Percentiles rank a stretch among this genome's conserved stretches.
These are phyloP conservation scores for Jaculus jaculus DNA, from an alignment of 2,113 vertebrate species.

Conservation along the genomic window DNA sequence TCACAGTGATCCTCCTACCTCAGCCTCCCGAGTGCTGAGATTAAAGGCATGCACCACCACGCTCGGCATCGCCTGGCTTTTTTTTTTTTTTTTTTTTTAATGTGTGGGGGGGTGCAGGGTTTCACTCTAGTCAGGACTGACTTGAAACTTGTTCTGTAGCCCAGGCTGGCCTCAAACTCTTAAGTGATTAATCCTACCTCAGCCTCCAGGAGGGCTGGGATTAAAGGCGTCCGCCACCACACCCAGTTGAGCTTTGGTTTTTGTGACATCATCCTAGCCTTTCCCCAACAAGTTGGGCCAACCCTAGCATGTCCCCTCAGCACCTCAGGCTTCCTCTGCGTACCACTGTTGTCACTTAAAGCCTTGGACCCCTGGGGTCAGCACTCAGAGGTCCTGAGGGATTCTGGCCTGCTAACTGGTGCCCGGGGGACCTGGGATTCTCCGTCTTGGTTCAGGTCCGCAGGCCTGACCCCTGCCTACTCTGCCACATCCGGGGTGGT, in stretches of 20 bases:
- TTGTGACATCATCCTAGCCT: not conserved
- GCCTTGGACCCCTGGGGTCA: not conserved
- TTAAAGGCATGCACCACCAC: not conserved
- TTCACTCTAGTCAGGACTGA: too few relatives aligned
- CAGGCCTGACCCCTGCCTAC: not conserved
- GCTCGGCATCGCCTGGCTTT: too few relatives aligned
- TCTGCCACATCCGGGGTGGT: slow-evolving; percentile 67
- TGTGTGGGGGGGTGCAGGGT: too few relatives aligned
- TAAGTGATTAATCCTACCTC: not conserved
- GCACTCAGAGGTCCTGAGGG: not conserved
- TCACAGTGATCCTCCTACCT: not conserved
- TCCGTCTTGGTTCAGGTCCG: slow-evolving; percentile 7
- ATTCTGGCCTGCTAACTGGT: not conserved
- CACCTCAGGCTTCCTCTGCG: accelerated
- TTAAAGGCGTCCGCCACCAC: not conserved
- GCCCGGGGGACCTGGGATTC: not conserved
- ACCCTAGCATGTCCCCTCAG: not conserved
- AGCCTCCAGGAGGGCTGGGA: not conserved
- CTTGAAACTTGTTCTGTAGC: too few relatives aligned
- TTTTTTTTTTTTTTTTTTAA: not conserved
- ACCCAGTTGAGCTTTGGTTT: not conserved
- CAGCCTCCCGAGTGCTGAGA: not conserved
- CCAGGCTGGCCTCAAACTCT: not conserved
- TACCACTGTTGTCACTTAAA: accelerated
- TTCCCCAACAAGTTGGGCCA: not conserved